Conservation (phyloP, 2,888 invertebrate species). For the Melieria omissa region DNA sequence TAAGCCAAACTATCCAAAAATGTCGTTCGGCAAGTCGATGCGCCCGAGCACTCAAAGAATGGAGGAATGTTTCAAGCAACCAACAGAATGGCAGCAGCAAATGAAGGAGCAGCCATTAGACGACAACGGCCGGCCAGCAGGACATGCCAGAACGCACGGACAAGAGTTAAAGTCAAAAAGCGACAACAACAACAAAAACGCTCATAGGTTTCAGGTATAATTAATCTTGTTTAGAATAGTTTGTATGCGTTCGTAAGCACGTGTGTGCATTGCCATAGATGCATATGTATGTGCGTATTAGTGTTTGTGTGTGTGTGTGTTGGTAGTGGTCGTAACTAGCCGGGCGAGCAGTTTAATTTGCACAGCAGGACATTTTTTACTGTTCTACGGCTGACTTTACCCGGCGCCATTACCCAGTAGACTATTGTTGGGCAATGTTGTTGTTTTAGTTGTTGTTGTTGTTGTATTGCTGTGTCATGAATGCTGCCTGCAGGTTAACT, state of each 20-base stretch:
- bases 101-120: background rate
- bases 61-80: background rate
- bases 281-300: slow-evolving; percentile 30
- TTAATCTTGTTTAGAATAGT: slow-evolving; percentile 63
- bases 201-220: slow-evolving; percentile 58
- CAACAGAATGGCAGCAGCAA: slow-evolving; percentile 2
- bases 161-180: slow-evolving; percentile 27
- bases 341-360: slow-evolving; percentile 40
- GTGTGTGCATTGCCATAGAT: background rate
- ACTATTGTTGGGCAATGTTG: slow-evolving; percentile 41
- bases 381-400: background rate
- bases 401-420: slow-evolving; percentile 14
- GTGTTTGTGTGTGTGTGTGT: slow-evolving; percentile 38
- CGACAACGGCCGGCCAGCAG: too few species aligned
- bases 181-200: background rate
- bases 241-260: slow-evolving; percentile 30
- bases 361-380: slow-evolving; percentile 41
- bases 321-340: slow-evolving; percentile 17
- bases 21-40: background rate
- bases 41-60: background rate
- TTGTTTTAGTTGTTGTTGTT: slow-evolving; percentile 45
- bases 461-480: slow-evolving; percentile 35
- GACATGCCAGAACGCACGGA: background rate
- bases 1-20: background rate
- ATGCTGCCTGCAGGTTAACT: slow-evolving; percentile 53